phyloP scores from a whole-genome alignment of 2,113 vertebrate genomes.

The Chinchilla lanigera region DNA sequence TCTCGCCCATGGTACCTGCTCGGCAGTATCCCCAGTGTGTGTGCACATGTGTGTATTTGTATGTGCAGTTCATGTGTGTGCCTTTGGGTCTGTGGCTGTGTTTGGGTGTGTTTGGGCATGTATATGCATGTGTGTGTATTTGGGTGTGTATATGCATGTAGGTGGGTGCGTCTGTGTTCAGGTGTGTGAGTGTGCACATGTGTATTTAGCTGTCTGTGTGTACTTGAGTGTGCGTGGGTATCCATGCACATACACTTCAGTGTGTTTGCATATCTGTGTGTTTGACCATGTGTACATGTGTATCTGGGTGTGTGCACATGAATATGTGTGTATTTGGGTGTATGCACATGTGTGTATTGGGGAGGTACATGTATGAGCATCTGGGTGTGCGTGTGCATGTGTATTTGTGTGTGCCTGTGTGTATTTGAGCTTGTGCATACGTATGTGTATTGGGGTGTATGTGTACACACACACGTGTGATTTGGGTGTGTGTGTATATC shows the following conservation, averaged over 20 bases:
- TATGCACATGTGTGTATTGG: neutral
- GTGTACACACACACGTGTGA: neutral
- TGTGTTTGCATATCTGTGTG: neutral
- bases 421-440: neutral
- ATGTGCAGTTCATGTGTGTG: neutral
- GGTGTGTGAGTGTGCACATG: neutral
- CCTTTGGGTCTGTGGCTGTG: neutral
- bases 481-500: neutral
- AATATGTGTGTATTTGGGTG: neutral
- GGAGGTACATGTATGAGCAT: neutral
- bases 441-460: neutral
- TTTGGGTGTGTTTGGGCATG: neutral
- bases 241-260: neutral
- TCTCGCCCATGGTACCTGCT: neutral
- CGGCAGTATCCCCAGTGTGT: neutral
- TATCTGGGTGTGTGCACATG: neutral
- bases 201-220: neutral
- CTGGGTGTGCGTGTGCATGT: neutral
- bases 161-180: neutral
- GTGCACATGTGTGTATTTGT: neutral
- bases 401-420: neutral
- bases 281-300: neutral
- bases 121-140: neutral
- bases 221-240: neutral
- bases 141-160: no score